Evolutionary conservation across 1,140 invertebrate genomes (phyloP).

Genomic region (Dryas iulia): DNA sequence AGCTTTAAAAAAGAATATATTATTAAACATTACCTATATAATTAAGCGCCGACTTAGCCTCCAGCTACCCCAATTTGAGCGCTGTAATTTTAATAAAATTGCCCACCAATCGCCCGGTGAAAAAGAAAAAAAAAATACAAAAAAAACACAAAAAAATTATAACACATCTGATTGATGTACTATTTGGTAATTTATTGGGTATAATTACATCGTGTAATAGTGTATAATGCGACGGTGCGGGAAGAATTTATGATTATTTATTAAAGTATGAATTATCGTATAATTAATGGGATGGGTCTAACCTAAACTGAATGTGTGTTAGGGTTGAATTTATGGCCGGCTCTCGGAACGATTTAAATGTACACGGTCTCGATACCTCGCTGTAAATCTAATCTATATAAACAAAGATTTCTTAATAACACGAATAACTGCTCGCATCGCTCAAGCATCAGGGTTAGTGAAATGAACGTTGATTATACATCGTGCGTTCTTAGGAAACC

Average conservation of each 20-base stretch:
- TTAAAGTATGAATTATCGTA: slow-evolving; percentile 79
- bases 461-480: neutral
- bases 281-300: slow-evolving; percentile 74
- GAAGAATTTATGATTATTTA: slow-evolving; percentile 78
- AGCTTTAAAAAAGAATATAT: slow-evolving; percentile 78
- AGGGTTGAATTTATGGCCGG: slow-evolving; percentile 65
- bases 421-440: slow-evolving; percentile 5
- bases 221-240: slow-evolving; percentile 63
- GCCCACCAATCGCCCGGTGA: slow-evolving; percentile 42
- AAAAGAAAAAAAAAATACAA: slow-evolving; percentile 41
- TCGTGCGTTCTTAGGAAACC: slow-evolving; percentile 10
- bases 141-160: slow-evolving; percentile 63
- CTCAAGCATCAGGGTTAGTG: slow-evolving; percentile 5
- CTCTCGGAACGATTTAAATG: slow-evolving; percentile 69
- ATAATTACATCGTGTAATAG: slow-evolving; percentile 79
- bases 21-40: slow-evolving; percentile 79
- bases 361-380: slow-evolving; percentile 9
- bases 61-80: slow-evolving; percentile 74
- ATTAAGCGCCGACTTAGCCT: slow-evolving; percentile 71
- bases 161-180: slow-evolving; percentile 79
- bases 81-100: slow-evolving; percentile 78
- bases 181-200: slow-evolving; percentile 78
- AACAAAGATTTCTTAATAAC: slow-evolving; percentile 26
- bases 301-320: slow-evolving; percentile 76
- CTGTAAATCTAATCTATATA: slow-evolving; percentile 19